A percentile compares a stretch with the other conserved stretches of the same genome.
Evolutionary conservation across 2,888 invertebrate species (phyloP).

Genomic region (Tetrapedia diversipes): DNA sequence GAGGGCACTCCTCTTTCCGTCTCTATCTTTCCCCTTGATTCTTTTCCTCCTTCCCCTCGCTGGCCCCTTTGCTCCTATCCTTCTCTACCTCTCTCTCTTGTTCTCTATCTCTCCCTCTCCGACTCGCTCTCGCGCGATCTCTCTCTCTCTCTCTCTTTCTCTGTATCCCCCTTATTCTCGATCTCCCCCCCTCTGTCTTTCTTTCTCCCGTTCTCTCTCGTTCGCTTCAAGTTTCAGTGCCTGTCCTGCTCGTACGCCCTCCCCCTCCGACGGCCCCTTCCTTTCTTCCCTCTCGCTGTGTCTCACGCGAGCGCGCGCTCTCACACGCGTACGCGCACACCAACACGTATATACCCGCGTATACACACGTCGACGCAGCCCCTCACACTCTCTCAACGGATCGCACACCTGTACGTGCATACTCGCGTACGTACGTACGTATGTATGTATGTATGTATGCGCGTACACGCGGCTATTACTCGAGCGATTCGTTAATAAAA

Average conservation of each 20-base stretch:
- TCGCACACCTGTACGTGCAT: too few species aligned
- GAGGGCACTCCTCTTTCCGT: conserved; percentile 57
- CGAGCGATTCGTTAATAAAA: conserved; percentile 18
- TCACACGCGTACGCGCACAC: conserved; percentile 24
- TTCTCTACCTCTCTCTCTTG: conserved; percentile 11
- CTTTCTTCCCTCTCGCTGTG: conserved; percentile 55
- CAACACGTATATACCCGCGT: background rate
- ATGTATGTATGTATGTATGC: background rate
- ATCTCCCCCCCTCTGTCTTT: conserved; percentile 11
- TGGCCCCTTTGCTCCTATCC: conserved; percentile 21
- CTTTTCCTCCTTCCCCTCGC: conserved; percentile 47
- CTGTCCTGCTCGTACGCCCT: conserved; percentile 37
- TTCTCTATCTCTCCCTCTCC: conserved; percentile 26
- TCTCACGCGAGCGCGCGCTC: conserved; percentile 34
- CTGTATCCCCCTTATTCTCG: background rate
- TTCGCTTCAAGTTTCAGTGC: conserved; percentile 36
- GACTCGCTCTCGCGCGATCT: conserved; percentile 2
- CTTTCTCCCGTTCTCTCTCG: conserved; percentile 15
- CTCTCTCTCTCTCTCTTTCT: conserved; percentile 30
- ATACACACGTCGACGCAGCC: conserved; percentile 13
- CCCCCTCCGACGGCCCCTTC: conserved; percentile 36
- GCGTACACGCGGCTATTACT: background rate
- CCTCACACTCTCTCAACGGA: background rate
- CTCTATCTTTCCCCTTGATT: conserved; percentile 36
- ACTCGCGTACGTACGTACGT: background rate